These are phyloP conservation scores for Baccha elongata DNA, from an alignment of 2,888 invertebrate genomes.

Conservation along the genomic window DNA sequence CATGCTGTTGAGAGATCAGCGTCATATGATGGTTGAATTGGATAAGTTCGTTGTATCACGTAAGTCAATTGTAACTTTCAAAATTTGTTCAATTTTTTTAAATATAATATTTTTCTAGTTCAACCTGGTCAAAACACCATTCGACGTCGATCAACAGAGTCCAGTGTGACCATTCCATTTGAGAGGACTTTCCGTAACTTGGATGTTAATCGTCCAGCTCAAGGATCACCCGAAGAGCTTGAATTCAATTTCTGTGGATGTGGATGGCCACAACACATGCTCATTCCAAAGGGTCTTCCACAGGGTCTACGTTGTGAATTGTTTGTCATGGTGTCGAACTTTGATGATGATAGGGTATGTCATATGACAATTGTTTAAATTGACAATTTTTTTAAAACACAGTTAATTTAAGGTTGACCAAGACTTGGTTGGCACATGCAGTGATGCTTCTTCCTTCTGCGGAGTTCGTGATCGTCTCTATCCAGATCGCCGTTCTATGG, in stretches of 20 bases:
- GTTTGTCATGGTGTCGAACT: conserved; percentile 91
- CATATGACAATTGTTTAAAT: no score
- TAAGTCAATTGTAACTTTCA: conserved; percentile 81
- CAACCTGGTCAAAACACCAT: conserved; percentile 87
- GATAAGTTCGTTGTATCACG: conserved; percentile 86
- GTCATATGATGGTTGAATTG: conserved; percentile 86
- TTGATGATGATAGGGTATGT: conserved; percentile 83
- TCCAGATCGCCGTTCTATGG: conserved; percentile 91
- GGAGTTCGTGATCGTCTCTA: conserved; percentile 90
- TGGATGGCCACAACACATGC: conserved; percentile 93
- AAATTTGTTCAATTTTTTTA: neutral
- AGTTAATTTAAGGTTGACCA: conserved; percentile 76
- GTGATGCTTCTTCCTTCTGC: conserved; percentile 90
- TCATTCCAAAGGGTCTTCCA: conserved; percentile 88
- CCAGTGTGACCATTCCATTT: conserved; percentile 92
- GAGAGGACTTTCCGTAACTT: conserved; percentile 90
- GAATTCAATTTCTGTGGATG: conserved; percentile 93
- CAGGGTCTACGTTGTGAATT: conserved; percentile 87
- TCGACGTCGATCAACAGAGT: conserved; percentile 86
- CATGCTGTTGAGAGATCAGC: conserved; percentile 85
- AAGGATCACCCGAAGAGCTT: conserved; percentile 80
- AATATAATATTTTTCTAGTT: conserved; percentile 83
- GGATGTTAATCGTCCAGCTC: conserved; percentile 83
- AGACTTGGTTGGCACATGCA: conserved; percentile 83
- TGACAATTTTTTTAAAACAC: no score